Base-by-base conservation (phyloP, 2,888 invertebrate species). In the Cancer borealis region DNA sequence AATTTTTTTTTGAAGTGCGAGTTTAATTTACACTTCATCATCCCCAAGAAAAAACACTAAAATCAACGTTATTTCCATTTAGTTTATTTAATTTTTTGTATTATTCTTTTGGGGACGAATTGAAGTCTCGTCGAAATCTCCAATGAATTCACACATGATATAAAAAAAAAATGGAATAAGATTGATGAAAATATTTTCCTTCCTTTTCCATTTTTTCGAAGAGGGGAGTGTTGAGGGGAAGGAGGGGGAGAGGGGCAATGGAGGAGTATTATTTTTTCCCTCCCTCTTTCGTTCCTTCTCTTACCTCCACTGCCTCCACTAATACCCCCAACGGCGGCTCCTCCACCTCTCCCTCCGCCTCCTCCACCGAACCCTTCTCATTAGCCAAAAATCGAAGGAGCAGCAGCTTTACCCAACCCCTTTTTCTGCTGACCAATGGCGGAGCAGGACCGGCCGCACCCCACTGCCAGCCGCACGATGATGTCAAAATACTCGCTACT, bases 381-480 rank as follows among this genome's bases (percentile, higher is more conserved):
- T 79, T 79, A 79, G 30, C 79, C 79, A 79, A 79, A 79, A 79
- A 79, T 79, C 79, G 79, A 79, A 79, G 79, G 30, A 79, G 79
- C 79, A 66, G 79, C 30, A 30, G 79, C 79, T 79, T 79, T 79
- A 79, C 79, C 79, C 79, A 79, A 79, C 79, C 79, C 79, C 79
- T 79, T 79, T 79, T 79, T 79, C 30, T 21, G 79, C 79, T 79
- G 79, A 79, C 79, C 79, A 79, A 79, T 79, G 79, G 79, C 79
- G 79, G 30, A 10, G 21, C 79, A 79, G 79, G 79, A 79, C 79
- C 30, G n/a, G 79, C 79, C 79, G 79, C 79, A 10, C 79, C 30
- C 79, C 79, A 1, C 79, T 79, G 79, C 79, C 79, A 79, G 79
- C 30, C 79, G 79, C 8, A 30, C 79, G 79, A 79, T 30, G 79